A percentile compares a stretch with the other conserved stretches of the same genome.
Evolutionary conservation across 2,888 invertebrate genomes (phyloP).

Genomic region (Steinernema carpocapsae): DNA sequence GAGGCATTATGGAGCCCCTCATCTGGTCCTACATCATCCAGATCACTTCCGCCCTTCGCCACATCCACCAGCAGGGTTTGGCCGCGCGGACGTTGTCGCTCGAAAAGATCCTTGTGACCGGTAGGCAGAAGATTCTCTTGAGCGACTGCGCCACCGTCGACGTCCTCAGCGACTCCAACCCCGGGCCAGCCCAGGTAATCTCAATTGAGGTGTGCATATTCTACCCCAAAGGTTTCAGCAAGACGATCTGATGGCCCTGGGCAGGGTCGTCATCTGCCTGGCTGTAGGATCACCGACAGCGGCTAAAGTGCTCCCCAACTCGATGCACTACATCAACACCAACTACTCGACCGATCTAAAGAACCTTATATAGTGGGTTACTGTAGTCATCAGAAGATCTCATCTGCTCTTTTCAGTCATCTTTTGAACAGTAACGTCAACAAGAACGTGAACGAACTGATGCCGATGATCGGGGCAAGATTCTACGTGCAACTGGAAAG

Average conservation of each 20-base stretch:
- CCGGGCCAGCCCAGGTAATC: conserved; percentile 36
- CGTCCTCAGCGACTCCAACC: conserved; percentile 75
- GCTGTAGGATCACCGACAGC: conserved; percentile 91
- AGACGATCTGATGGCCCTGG: conserved; percentile 89
- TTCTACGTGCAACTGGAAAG: conserved; percentile 95
- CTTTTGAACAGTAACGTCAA: neutral
- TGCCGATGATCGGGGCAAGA: conserved; percentile 97
- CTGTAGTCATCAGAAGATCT: neutral
- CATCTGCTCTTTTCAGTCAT: conserved; percentile 27
- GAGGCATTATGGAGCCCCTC: conserved; percentile 81
- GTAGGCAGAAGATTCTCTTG: conserved; percentile 73
- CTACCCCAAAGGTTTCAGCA: conserved; percentile 74
- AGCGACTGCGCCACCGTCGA: conserved; percentile 83
- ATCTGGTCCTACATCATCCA: conserved; percentile 96
- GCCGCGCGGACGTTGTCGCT: conserved; percentile 86
- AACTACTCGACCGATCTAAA: conserved; percentile 91
- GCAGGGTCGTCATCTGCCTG: conserved; percentile 86
- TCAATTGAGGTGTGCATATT: too few species aligned
- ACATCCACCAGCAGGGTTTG: conserved; percentile 82
- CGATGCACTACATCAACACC: conserved; percentile 75
- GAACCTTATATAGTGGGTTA: conserved; percentile 83
- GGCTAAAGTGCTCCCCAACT: conserved; percentile 73
- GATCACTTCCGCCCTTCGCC: conserved; percentile 87
- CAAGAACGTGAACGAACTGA: conserved; percentile 87
- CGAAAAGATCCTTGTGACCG: conserved; percentile 78